Percentiles rank a stretch among this genome's conserved stretches.
Conservation (phyloP, 2,113 vertebrate genomes). For the Leptodactylus fuscus region DNA sequence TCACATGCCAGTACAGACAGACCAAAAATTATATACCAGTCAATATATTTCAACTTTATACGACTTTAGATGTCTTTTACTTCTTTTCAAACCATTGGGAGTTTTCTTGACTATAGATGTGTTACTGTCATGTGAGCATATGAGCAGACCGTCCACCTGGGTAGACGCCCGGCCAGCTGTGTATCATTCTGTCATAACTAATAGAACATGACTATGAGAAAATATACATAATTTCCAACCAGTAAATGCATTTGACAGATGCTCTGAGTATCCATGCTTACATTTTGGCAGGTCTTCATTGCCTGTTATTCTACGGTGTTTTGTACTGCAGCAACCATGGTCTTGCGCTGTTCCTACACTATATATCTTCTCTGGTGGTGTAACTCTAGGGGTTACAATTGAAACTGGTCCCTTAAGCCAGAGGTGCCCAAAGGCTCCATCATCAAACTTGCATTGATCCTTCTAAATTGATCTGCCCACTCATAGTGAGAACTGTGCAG, state of each 20-base stretch:
- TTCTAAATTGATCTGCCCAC: too few species aligned
- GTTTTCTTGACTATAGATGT: neutral
- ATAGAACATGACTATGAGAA: neutral
- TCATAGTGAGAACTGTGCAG: too few species aligned
- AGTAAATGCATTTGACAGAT: neutral
- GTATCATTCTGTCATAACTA: neutral
- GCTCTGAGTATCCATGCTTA: neutral
- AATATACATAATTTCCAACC: neutral
- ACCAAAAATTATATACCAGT: constrained; percentile 9
- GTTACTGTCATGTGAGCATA: neutral
- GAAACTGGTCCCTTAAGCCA: too few species aligned
- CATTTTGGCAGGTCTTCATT: too few species aligned
- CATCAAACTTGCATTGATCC: too few species aligned
- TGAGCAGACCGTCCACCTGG: neutral
- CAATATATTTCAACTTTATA: neutral
- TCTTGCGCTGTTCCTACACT: too few species aligned
- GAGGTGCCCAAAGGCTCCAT: too few species aligned
- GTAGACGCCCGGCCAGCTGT: neutral
- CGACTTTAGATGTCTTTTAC: neutral
- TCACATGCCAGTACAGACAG: too few species aligned
- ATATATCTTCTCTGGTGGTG: too few species aligned
- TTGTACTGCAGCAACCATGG: too few species aligned
- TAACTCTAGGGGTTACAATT: too few species aligned
- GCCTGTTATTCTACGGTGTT: too few species aligned
- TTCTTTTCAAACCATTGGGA: neutral